phyloP scores from a whole-genome alignment of 2,797 vertebrate genomes.

The Syncerus caffer region DNA sequence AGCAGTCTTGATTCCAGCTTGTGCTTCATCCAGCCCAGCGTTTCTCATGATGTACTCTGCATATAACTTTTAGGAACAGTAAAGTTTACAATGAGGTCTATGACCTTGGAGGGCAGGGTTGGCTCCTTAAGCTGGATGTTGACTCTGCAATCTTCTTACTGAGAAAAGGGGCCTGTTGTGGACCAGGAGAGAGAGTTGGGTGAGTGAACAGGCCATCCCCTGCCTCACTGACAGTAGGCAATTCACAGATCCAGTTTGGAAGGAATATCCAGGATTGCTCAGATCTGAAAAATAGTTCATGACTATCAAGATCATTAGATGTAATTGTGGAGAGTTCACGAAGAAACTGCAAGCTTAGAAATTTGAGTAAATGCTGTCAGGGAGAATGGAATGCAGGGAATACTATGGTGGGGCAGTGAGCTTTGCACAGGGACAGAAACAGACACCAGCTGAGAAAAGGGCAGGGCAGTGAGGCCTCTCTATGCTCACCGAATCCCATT shows the following conservation, averaged over 20 bases:
- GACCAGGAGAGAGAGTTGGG: not conserved
- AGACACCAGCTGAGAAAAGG: not conserved
- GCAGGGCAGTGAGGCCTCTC: no score
- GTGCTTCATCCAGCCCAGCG: not conserved
- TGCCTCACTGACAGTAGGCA: not conserved
- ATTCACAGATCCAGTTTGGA: not conserved
- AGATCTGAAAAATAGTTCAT: not conserved
- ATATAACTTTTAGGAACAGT: not conserved
- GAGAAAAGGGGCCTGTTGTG: not conserved
- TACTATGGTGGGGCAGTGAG: accelerated
- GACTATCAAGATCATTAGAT: not conserved
- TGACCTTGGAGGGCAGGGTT: no score
- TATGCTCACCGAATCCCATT: not conserved
- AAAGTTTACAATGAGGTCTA: not conserved
- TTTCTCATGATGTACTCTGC: not conserved
- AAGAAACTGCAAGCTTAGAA: not conserved
- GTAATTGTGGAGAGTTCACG: not conserved
- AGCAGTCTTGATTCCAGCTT: not conserved
- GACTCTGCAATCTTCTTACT: not conserved
- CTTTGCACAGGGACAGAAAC: not conserved
- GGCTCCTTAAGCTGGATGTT: no score
- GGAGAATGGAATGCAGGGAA: not conserved
- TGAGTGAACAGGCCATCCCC: accelerated
- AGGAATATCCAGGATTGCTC: not conserved
- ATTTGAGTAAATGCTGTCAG: not conserved